Percentiles rank a stretch among this genome's conserved stretches.
These are phyloP conservation scores for Rhynchotus rufescens DNA, from an alignment of 2,797 vertebrate species.

Conservation along the genomic window DNA sequence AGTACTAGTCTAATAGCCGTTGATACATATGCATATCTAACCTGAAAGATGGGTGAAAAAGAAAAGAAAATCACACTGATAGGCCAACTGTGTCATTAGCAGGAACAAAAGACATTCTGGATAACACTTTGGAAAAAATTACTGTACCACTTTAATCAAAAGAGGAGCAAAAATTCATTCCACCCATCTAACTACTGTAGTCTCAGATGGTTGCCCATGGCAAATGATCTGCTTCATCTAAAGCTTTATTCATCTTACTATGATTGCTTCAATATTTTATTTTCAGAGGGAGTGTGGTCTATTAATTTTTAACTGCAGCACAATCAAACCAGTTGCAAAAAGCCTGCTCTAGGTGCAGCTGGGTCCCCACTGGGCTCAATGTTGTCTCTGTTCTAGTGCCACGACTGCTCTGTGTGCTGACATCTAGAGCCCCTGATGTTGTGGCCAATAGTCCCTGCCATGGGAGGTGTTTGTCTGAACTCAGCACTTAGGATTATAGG, in stretches of 20 bases:
- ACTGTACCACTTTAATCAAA: not conserved
- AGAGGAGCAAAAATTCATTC: not conserved
- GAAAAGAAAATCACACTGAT: not conserved
- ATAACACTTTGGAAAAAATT: not conserved
- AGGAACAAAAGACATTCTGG: not conserved
- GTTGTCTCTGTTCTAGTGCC: not conserved
- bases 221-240: not conserved
- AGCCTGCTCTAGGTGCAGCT: not conserved
- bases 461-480: not conserved
- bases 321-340: not conserved
- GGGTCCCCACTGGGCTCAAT: not conserved
- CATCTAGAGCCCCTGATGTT: not conserved
- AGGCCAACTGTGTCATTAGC: not conserved
- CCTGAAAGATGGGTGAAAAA: not conserved
- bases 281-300: not conserved
- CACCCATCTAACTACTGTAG: not conserved
- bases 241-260: not conserved
- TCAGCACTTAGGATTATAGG: not conserved
- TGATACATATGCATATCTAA: not conserved
- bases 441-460: not conserved
- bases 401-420: not conserved
- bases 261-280: slow-evolving; percentile 15
- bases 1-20: not conserved
- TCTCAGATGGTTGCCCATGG: not conserved
- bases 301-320: slow-evolving; percentile 18